A percentile compares a stretch with the other conserved stretches of the same genome.
Evolutionary conservation across 1,140 invertebrate genomes (phyloP).

Genomic region (Trachelipus rathkii): DNA sequence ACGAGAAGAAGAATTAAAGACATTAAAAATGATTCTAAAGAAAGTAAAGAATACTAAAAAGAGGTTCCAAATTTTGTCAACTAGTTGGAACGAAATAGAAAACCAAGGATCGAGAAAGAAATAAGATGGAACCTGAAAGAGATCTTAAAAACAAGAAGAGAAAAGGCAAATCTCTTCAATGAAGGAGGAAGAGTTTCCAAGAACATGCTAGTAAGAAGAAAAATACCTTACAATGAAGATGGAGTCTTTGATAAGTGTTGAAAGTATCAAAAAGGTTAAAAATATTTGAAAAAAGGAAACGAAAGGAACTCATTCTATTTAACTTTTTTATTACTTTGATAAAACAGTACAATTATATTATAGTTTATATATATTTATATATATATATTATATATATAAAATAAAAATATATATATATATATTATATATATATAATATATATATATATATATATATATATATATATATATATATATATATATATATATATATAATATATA

Average conservation of each 20-base stretch:
- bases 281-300: slow-evolving; percentile 40
- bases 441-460: too few species aligned
- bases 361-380: too few species aligned
- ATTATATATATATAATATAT: too few species aligned
- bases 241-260: slow-evolving; percentile 32
- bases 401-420: too few species aligned
- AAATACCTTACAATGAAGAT: slow-evolving; percentile 29
- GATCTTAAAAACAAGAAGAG: slow-evolving; percentile 22
- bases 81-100: slow-evolving; percentile 38
- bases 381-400: too few species aligned
- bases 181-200: slow-evolving; percentile 32
- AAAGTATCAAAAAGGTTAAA: slow-evolving; percentile 36
- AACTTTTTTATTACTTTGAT: too few species aligned
- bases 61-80: slow-evolving; percentile 21
- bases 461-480: too few species aligned
- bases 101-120: slow-evolving; percentile 35
- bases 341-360: too few species aligned
- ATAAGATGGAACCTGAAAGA: slow-evolving; percentile 22
- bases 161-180: slow-evolving; percentile 22
- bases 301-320: too few species aligned
- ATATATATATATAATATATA: too few species aligned
- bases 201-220: slow-evolving; percentile 27
- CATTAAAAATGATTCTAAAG: slow-evolving; percentile 33
- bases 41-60: slow-evolving; percentile 21
- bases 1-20: slow-evolving; percentile 33